Base-by-base conservation (phyloP, 2,888 invertebrate species). In the Tinea pellionella region DNA sequence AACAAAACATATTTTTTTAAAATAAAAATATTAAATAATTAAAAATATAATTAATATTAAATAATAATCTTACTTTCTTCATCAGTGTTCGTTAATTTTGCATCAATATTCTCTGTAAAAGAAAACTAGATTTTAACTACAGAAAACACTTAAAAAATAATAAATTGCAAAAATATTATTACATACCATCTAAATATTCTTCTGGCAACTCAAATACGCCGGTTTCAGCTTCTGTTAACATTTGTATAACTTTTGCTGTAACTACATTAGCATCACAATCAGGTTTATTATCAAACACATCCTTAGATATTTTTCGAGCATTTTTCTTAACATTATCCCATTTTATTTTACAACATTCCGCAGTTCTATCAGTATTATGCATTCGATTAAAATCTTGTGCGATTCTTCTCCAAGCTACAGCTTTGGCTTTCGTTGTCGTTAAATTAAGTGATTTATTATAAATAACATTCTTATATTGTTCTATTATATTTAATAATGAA, bases 241-340 rank as follows among this genome's bases (percentile, higher is more conserved):
- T 53, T 60, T 53, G 2, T 32, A 32, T 18, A 30, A 29, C 53
- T 56, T 60, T 59, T 41, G 55, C 13, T 7, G 67, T 69, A 1
- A 74, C 62, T 65, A 73, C 72, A 73, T 72, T 51, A 60, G 66
- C 62, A 6, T 75, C 72, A 61, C 63, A 64, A 42, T 70, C 63
- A 42, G 70, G 62, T 53, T 68, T 68, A 0, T 65, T 62, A 61
- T 78, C 73, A 56, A 75, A 65, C 61, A 77, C 61, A 65, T 78
- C 79, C 61, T 75, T 75, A 8, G 77, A 67, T 1, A 70, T 18
- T 62, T 70, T 78, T 41, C 73, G 72, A 8, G 74, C 75, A 18
- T 68, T 67, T 51, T 69, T 77, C 61, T 84, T 84, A 32, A 87
- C 65, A 63, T 86, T 86, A 3, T 78, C 77, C 82, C 81, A 85